Evolutionary conservation across 2,888 invertebrate genomes (phyloP).

Genomic region (Rugalucina vietnamica): DNA sequence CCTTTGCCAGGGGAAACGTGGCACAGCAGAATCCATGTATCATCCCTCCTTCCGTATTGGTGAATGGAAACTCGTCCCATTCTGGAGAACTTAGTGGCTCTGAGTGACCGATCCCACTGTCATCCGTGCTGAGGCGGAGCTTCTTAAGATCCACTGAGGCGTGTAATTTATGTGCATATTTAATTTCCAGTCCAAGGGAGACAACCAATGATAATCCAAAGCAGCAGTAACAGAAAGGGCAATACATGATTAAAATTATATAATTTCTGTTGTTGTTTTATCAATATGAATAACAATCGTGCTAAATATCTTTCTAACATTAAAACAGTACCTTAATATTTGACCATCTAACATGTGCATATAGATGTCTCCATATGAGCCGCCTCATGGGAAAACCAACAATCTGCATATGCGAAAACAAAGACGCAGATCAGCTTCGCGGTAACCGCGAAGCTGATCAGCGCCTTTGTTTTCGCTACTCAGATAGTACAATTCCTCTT

Average conservation of each 20-base stretch:
- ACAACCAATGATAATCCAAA: constrained; percentile 11
- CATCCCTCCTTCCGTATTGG: constrained; percentile 70
- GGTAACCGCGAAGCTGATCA: too few relatives aligned
- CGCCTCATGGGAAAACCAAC: too few relatives aligned
- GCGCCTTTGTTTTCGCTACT: too few relatives aligned
- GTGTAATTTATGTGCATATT: background rate
- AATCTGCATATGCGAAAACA: too few relatives aligned
- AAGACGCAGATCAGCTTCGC: too few relatives aligned
- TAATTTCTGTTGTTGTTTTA: too few relatives aligned
- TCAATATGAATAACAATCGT: too few relatives aligned
- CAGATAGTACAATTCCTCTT: too few relatives aligned
- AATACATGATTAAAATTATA: background rate
- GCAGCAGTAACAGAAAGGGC: constrained; percentile 55
- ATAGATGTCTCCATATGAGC: too few relatives aligned
- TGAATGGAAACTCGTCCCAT: constrained; percentile 77
- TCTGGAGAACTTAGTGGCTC: constrained; percentile 79
- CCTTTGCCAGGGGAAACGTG: constrained; percentile 79
- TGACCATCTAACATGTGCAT: too few relatives aligned
- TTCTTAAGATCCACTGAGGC: constrained; percentile 82
- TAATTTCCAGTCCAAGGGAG: background rate
- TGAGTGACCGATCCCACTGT: constrained; percentile 68
- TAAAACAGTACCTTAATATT: too few relatives aligned
- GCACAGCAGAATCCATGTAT: constrained; percentile 81
- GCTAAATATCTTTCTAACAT: too few relatives aligned
- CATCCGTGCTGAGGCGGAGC: constrained; percentile 77